phyloP scores from a whole-genome alignment of 2,113 vertebrate genomes.

The Hippolais icterina region DNA sequence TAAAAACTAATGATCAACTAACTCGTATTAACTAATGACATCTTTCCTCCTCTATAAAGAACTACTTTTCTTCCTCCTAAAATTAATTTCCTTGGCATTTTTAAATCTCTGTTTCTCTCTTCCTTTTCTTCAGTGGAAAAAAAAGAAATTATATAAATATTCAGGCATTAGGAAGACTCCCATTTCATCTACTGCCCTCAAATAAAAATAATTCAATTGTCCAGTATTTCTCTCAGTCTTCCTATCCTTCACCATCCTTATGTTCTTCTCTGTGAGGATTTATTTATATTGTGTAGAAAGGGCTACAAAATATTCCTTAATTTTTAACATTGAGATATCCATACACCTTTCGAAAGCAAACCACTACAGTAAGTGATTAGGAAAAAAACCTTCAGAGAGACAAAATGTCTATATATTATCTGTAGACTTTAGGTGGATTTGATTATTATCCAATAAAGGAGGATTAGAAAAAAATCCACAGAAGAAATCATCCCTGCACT shows the following conservation, averaged over 20 bases:
- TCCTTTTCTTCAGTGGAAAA: neutral
- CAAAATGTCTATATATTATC: neutral
- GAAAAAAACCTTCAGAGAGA: neutral
- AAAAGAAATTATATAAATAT: neutral
- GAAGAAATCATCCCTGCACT: neutral
- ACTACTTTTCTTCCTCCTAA: neutral
- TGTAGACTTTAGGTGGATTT: neutral
- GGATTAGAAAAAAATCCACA: neutral
- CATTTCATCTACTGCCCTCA: neutral
- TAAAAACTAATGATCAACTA: neutral
- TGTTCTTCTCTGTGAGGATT: neutral
- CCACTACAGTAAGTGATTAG: neutral
- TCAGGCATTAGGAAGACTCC: neutral
- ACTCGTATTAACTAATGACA: neutral
- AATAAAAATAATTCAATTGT: neutral
- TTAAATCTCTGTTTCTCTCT: neutral
- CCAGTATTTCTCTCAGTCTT: neutral
- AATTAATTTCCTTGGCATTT: neutral
- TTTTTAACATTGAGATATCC: neutral
- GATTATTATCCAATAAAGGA: neutral
- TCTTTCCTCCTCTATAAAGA: neutral
- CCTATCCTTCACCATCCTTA: neutral
- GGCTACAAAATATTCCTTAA: neutral
- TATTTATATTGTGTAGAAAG: neutral
- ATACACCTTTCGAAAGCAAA: neutral